phyloP scores from a whole-genome alignment of 1,140 invertebrate genomes.

The Drosophila parabipectinata region DNA sequence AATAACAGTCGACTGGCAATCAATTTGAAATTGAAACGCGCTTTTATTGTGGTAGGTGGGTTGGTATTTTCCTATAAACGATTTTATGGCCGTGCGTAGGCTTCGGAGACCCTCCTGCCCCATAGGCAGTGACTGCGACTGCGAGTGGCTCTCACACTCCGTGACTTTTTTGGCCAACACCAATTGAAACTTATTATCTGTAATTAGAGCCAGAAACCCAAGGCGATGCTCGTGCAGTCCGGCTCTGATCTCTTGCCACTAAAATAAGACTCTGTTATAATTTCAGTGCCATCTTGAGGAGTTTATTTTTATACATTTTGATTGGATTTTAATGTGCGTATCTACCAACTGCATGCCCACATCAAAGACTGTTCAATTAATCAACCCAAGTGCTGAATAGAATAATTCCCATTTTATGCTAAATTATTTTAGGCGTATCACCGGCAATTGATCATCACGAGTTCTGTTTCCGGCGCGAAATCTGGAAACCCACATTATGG shows the following conservation, averaged over 20 bases:
- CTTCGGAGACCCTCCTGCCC: conserved; percentile 8
- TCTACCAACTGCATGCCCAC: conserved; percentile 37
- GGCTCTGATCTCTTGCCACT: conserved; percentile 29
- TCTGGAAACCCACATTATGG: neutral
- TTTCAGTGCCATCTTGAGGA: conserved; percentile 40
- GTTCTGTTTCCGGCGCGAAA: neutral
- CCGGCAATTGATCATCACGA: conserved; percentile 26
- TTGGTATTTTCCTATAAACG: conserved; percentile 46
- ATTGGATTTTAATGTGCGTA: conserved; percentile 73
- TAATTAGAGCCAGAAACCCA: conserved; percentile 65
- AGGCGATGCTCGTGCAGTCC: conserved; percentile 56
- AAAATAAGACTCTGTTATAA: conserved; percentile 64
- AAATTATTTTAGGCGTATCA: conserved; percentile 50
- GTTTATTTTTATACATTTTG: conserved; percentile 39
- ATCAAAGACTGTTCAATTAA: conserved; percentile 35
- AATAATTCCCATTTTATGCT: conserved; percentile 21
- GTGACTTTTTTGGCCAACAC: conserved; percentile 54
- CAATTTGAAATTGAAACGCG: conserved; percentile 80
- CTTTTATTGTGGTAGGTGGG: conserved; percentile 63
- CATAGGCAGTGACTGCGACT: conserved; percentile 6
- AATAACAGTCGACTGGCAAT: conserved; percentile 75
- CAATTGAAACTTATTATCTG: conserved; percentile 75
- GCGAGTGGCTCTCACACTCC: neutral
- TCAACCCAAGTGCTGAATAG: conserved; percentile 11
- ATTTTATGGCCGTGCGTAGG: conserved; percentile 62